Percentiles rank a stretch among this genome's conserved stretches.
These are phyloP conservation scores for Melikaiella ostensackeni DNA, from an alignment of 2,888 invertebrate species.

Conservation along the genomic window DNA sequence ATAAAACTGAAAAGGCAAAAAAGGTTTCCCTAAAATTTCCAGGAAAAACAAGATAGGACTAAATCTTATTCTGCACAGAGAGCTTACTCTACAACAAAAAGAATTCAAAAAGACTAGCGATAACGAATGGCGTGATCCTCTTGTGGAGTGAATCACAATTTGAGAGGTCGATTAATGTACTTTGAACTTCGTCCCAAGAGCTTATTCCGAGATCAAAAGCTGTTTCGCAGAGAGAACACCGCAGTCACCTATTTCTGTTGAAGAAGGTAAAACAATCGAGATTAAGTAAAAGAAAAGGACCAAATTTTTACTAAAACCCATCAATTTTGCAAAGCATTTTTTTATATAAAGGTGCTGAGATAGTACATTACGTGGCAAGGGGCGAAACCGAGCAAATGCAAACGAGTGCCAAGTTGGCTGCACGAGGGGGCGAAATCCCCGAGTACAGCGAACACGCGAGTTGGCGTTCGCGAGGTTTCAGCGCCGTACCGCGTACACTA, in stretches of 20 bases:
- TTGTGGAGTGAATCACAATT: no score
- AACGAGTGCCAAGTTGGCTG: no score
- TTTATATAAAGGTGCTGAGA: no score
- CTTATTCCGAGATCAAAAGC: no score
- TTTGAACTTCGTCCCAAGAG: no score
- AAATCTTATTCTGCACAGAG: not conserved
- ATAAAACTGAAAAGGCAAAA: not conserved
- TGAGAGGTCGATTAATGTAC: no score
- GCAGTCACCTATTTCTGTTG: not conserved
- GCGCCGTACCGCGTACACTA: no score
- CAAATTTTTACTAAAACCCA: not conserved
- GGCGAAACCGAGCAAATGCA: no score
- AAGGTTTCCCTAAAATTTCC: not conserved
- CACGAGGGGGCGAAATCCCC: no score
- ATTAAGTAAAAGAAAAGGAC: not conserved
- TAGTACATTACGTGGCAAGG: no score
- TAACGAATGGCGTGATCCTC: not conserved
- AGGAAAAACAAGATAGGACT: not conserved
- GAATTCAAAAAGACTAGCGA: not conserved
- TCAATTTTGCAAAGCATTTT: not conserved
- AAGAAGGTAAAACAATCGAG: not conserved
- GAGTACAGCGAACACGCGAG: no score
- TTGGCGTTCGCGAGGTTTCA: no score
- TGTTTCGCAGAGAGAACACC: not conserved
- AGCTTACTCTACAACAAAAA: constrained; percentile 3